Evolutionary conservation across 2,113 vertebrate genomes (phyloP), one percentile per base, ranked within the genome.

Genomic region (Mesembrinibis cayennensis): DNA sequence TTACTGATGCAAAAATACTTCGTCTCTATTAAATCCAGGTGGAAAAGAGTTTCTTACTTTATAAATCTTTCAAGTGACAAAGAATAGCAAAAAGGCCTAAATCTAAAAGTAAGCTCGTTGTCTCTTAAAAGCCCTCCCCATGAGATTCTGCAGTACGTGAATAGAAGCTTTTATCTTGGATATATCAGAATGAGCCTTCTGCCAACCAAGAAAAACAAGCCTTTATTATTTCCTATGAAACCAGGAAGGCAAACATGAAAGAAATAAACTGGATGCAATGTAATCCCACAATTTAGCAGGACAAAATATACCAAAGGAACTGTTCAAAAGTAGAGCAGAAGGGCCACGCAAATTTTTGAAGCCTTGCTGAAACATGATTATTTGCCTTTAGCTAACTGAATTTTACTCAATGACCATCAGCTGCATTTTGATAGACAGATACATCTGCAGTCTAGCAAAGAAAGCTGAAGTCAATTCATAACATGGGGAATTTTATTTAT

Each of bases 201-300:
- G 78, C 32, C 79, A 90, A 94, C 62, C 42, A 73, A 76, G 63
- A 69, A 93, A 90, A 87, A 55, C 61, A 92, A 90, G 80, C 34
- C 17, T 91, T 89, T 95, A 71, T 87, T 93, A 92, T 81, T 84
- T 93, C 87, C 83, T 91, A 38, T 30, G 53, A 91, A 96, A 82
- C 52, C 87, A 89, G 80, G 69, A 93, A 93, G 63, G 61, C 49
- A 92, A 78, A 85, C 62, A 29, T 66, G 73, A 93, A 81, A 91
- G 65, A 87, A 92, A 90, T 10, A 44, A 89, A 82, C 13, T 87
- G 77, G 62, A 55, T 62, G 70, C 74, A 79, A 29, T 8, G 2
- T 29, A 80, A 79, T 56, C 20, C 53, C 87, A 80, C 42, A 71
- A 18, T 87, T 79, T 80, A 90, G 42, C 27, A 70, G 36, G 50